Conservation (phyloP, 2,113 vertebrate genomes). For the Neogobius melanostomus region DNA sequence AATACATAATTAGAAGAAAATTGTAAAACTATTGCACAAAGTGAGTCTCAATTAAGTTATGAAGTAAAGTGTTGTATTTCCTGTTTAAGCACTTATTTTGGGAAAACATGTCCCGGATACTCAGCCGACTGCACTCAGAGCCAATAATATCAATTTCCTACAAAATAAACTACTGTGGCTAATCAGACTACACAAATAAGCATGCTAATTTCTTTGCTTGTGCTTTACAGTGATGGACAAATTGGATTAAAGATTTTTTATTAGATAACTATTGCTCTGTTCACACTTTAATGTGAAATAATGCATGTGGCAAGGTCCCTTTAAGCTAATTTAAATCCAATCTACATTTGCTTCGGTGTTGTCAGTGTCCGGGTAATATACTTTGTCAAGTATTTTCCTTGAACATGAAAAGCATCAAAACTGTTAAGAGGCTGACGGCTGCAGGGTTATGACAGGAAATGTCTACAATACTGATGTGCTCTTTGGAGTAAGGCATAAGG, state of each 20-base stretch:
- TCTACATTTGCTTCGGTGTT: background rate
- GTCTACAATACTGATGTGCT: background rate
- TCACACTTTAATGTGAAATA: background rate
- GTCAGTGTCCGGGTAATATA: background rate
- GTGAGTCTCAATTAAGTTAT: no score
- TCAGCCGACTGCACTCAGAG: no score
- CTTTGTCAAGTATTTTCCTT: background rate
- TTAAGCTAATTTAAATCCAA: background rate
- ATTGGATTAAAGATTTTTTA: background rate
- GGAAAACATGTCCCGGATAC: no score
- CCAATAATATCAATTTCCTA: no score
- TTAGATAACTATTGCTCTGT: background rate
- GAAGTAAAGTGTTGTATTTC: no score
- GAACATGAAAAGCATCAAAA: conserved; percentile 7
- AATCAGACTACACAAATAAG: no score
- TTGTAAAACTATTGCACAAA: no score
- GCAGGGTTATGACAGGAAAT: conserved; percentile 6
- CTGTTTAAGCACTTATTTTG: no score
- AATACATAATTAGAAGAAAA: no score
- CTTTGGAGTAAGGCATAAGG: no score
- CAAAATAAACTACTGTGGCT: no score
- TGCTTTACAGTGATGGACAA: background rate
- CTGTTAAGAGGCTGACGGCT: background rate
- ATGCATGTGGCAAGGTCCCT: background rate
- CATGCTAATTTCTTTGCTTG: no score